Percentiles rank a stretch among this genome's conserved stretches.
phyloP scores from a whole-genome alignment of 64 coral and sea anemone species.

The Exaiptasia diaphana region DNA sequence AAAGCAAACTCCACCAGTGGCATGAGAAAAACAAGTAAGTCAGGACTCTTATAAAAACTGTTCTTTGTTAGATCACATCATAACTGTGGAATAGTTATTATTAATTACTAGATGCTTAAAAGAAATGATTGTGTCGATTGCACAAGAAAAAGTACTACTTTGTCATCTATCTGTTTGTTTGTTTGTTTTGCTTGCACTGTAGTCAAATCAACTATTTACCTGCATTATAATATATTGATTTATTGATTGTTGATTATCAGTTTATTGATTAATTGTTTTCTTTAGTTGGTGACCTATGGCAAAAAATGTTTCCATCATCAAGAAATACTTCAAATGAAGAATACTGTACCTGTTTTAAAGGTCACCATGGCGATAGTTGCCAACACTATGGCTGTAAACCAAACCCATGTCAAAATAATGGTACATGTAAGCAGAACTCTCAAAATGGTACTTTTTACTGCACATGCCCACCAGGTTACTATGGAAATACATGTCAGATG shows the following conservation, averaged over 20 bases:
- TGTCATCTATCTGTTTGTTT: too few species aligned
- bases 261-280: not conserved
- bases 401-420: conserved; percentile 77
- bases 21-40: conserved; percentile 52
- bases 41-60: not conserved
- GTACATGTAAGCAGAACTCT: conserved; percentile 29
- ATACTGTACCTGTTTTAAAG: conserved; percentile 68
- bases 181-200: too few species aligned
- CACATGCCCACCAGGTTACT: conserved; percentile 59
- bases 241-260: too few species aligned
- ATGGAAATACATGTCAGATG: conserved; percentile 66
- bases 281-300: not conserved
- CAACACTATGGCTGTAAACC: conserved; percentile 81
- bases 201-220: too few species aligned
- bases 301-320: not conserved
- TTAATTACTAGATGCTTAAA: too few species aligned
- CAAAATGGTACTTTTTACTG: conserved; percentile 39
- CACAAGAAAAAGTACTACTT: too few species aligned
- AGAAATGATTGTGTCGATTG: too few species aligned
- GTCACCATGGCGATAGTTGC: conserved; percentile 88
- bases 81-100: too few species aligned
- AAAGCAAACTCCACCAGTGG: not conserved
- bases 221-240: too few species aligned
- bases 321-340: conserved; percentile 10
- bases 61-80: too few species aligned